phyloP scores from a whole-genome alignment of 2,888 invertebrate species.

The Monopis laevigella region DNA sequence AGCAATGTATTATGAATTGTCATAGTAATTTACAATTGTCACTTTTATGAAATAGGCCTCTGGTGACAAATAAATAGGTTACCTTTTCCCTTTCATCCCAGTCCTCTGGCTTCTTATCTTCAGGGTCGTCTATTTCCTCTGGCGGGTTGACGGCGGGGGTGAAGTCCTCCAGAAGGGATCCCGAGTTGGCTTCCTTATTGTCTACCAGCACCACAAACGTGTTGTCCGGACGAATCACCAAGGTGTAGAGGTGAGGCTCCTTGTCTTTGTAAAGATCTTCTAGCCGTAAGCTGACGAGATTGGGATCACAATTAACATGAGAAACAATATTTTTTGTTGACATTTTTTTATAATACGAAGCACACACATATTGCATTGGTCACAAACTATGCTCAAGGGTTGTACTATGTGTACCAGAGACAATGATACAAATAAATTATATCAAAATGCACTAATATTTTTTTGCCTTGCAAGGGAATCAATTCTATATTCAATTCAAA shows the following conservation, averaged over 20 bases:
- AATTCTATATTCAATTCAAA: too few relatives aligned
- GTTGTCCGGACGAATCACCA: constrained; percentile 95
- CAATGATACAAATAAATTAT: too few relatives aligned
- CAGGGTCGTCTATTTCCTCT: constrained; percentile 91
- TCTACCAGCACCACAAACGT: constrained; percentile 93
- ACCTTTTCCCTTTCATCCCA: constrained; percentile 95
- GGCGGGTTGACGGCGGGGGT: constrained; percentile 95
- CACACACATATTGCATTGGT: too few relatives aligned
- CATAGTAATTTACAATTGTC: background rate
- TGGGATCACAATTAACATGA: too few relatives aligned
- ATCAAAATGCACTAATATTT: too few relatives aligned
- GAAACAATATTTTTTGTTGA: background rate
- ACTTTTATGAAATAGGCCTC: background rate
- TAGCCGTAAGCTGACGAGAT: constrained; percentile 58
- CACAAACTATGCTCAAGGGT: too few relatives aligned
- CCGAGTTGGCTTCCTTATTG: constrained; percentile 83
- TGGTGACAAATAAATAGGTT: background rate
- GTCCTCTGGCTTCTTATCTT: constrained; percentile 84
- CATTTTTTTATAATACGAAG: background rate
- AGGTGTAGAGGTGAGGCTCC: constrained; percentile 94
- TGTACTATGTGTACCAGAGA: too few relatives aligned
- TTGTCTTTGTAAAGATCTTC: constrained; percentile 93
- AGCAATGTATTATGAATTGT: background rate
- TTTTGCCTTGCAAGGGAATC: too few relatives aligned
- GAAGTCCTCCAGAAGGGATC: constrained; percentile 89